Base-by-base conservation (phyloP, 2,888 invertebrate genomes). In the Dasysyrphus albostriatus region DNA sequence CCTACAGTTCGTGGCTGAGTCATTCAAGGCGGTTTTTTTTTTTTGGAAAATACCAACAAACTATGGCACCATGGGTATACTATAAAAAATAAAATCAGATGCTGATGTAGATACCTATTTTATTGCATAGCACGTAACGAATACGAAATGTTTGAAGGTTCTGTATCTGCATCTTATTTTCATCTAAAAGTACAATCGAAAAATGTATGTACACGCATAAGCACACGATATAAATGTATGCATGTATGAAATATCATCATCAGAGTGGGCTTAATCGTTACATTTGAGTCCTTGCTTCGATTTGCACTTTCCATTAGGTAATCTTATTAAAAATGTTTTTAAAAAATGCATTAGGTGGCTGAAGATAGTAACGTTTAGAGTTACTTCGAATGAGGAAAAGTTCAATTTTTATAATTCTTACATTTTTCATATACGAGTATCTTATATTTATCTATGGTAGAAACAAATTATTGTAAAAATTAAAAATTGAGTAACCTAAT, bases 51-150 rank as follows among this genome's bases (percentile, higher is more conserved):
- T 49, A 42, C 5, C 24, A 19, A 51, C 32, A 32, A 6, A 32
- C 32, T 32, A 32, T 32, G 2, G 0, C 32, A 32, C 32, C 59
- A 59, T 9, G 14, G 19, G 16, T 39, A 67, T 12, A 16, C 24
- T 24, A 24, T 24, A 24, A 24, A 2, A 34, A 42, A 16, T 14
- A 61, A 39, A 61, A 14, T 61, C 70, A 54, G 78, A 70, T 70
- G 61, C 49, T 54, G 10, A 19, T 61, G 32, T 61, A 78, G 70
- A 69, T 42, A 59, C 34, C 47, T 37, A 61, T 61, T 61, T 65
- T 65, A 47, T 29, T 65, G 65, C 65, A 65, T 65, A 47, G 42
- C 4, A 61, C 32, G 65, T 65, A 65, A 47, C 24, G 32, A 47
- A 47, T 47, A 32, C 10, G 44, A 14, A 58, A 16, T 51, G 39